These are phyloP conservation scores for Drosophila pectinifera DNA, from an alignment of 1,140 invertebrate species.

Conservation along the genomic window DNA sequence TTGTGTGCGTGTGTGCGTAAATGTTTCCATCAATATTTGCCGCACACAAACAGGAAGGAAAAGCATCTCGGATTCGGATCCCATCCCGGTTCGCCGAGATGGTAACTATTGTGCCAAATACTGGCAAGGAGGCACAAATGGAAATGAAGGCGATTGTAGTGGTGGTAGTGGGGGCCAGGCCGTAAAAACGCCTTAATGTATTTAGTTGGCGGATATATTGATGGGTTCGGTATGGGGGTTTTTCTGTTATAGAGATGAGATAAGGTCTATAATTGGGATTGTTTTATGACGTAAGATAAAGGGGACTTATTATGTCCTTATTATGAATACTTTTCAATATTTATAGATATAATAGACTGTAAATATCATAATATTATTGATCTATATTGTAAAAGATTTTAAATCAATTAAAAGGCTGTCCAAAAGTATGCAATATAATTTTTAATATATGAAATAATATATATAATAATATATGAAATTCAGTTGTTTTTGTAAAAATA, in stretches of 20 bases:
- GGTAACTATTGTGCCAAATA: slow-evolving; percentile 62
- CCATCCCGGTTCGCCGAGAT: slow-evolving; percentile 28
- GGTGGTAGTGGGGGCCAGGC: neutral
- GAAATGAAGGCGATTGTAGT: slow-evolving; percentile 7
- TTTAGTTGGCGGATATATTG: slow-evolving; percentile 28
- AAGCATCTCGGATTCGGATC: slow-evolving; percentile 18
- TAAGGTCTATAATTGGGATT: neutral
- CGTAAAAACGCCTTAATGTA: slow-evolving; percentile 63
- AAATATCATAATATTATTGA: too few species aligned
- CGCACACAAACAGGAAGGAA: slow-evolving; percentile 53
- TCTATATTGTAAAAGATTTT: too few species aligned
- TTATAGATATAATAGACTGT: too few species aligned
- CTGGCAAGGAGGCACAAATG: slow-evolving; percentile 33
- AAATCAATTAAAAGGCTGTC: neutral
- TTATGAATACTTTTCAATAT: too few species aligned
- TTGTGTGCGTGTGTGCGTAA: slow-evolving; percentile 81
- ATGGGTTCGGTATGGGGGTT: neutral
- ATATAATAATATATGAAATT: too few species aligned
- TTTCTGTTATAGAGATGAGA: slow-evolving; percentile 34
- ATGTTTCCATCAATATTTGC: slow-evolving; percentile 80
- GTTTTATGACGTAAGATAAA: neutral
- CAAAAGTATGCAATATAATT: neutral
- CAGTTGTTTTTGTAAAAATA: neutral
- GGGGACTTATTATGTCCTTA: too few species aligned
- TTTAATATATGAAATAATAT: neutral